Evolutionary conservation across 2,888 invertebrate species (phyloP), one percentile per base, ranked within the genome.

Genomic region (Mactromeris polynyma): DNA sequence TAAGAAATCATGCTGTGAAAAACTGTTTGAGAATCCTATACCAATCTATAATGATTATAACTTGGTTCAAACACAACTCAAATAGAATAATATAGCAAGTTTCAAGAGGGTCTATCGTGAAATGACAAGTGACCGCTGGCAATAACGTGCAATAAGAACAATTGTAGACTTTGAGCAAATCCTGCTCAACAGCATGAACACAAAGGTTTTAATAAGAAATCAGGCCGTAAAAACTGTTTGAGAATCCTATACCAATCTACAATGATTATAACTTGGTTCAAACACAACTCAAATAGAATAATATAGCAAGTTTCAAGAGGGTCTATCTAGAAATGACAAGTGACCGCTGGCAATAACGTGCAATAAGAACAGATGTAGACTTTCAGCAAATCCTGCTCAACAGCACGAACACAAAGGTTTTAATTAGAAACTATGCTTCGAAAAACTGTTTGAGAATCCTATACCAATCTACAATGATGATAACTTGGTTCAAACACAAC

Each of bases 301-400:
- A 84, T 93, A 21, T 92, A 87, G 91, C 93, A 93, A 92, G 91
- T 54, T 88, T 93, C 93, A 92, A 89, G 92, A 90, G 90, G 91
- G 87, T 85, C 78, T 38, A 46, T 83, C 83, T 77, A 80, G 77
- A 82, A 46, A 19, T 33, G 73, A 69, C 87, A 90, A 83, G 64
- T 54, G 69, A 87, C 86, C 87, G 93, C 93, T 91, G 93, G 84
- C 84, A 84, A 84, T 46, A 46, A 46, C 46, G 11, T 46, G 46
- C 46, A 46, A 46, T 17, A 17, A 46, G 14, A 46, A 46, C 3
- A 46, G 17, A 46, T 17, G 17, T 4, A 7, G 11, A 17, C 17
- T 46, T 46, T 46, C 2, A 46, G 14, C 46, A 46, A 46, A 46
- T 2, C 17, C 6, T 2, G 11, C 46, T 46, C 46, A 46, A n/a